phyloP scores from a whole-genome alignment of 2,888 invertebrate species.

The Drosophila birchii region DNA sequence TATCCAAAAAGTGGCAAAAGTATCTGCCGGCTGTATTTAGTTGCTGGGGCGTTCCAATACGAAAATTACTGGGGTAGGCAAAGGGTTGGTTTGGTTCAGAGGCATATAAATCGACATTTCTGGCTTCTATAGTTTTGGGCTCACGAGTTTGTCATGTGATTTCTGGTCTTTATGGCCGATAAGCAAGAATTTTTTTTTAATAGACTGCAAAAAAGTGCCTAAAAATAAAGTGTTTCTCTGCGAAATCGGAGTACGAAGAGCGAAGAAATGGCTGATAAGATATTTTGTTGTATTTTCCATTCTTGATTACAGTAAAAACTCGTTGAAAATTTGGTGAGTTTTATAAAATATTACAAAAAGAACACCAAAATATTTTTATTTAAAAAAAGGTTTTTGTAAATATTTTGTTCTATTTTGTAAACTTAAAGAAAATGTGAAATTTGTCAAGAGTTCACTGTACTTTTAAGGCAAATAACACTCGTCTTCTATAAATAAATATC shows the following conservation, averaged over 20 bases:
- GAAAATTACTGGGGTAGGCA: conserved; percentile 83
- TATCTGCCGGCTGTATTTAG: conserved; percentile 4
- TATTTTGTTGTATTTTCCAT: background rate
- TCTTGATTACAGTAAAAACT: background rate
- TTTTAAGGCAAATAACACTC: conserved; percentile 11
- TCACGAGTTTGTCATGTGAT: conserved; percentile 52
- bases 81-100: conserved; percentile 51
- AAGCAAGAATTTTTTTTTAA: conserved; percentile 35
- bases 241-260: conserved; percentile 19
- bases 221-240: conserved; percentile 2
- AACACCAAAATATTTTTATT: too few species aligned
- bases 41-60: conserved; percentile 59
- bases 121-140: background rate
- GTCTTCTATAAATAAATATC: conserved; percentile 32
- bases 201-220: conserved; percentile 3
- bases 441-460: background rate
- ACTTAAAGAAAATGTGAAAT: background rate
- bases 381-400: too few species aligned
- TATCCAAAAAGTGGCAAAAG: conserved; percentile 36
- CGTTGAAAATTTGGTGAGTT: too few species aligned
- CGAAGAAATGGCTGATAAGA: conserved; percentile 11
- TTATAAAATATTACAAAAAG: background rate
- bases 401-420: background rate
- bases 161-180: conserved; percentile 36
- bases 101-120: conserved; percentile 1